A percentile compares a stretch with the other conserved stretches of the same genome.
These are phyloP conservation scores for Hippocampus kuda DNA, from an alignment of 2,797 vertebrate species.

Conservation along the genomic window DNA sequence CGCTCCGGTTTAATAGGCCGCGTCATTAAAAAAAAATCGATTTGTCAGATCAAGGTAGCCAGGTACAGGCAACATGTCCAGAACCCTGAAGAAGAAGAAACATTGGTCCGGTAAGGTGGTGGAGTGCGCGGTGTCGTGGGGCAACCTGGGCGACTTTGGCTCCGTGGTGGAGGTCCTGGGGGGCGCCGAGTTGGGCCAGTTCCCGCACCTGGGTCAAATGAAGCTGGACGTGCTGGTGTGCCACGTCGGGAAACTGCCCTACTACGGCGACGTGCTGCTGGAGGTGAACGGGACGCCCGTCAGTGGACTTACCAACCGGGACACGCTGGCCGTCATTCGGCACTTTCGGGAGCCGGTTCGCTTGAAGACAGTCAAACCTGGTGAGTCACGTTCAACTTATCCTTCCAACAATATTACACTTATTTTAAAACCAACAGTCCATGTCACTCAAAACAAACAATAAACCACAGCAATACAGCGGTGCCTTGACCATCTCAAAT, in stretches of 20 bases:
- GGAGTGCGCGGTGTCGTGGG: slow-evolving; percentile 88
- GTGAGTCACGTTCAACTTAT: slow-evolving; percentile 52
- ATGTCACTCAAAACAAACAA: neutral
- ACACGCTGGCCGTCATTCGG: slow-evolving; percentile 88
- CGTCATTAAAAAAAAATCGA: neutral
- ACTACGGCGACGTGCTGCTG: slow-evolving; percentile 84
- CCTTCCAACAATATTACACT: neutral
- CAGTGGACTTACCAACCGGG: slow-evolving; percentile 91
- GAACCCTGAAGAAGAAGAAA: slow-evolving; percentile 93
- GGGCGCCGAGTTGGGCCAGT: slow-evolving; percentile 79
- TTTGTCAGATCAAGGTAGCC: neutral
- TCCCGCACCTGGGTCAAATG: slow-evolving; percentile 74
- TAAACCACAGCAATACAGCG: neutral
- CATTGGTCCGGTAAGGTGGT: slow-evolving; percentile 93
- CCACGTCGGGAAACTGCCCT: slow-evolving; percentile 78
- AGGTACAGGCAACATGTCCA: slow-evolving; percentile 71
- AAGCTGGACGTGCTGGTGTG: slow-evolving; percentile 69
- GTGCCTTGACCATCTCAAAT: neutral
- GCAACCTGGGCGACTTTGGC: slow-evolving; percentile 75
- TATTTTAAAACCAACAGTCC: neutral
- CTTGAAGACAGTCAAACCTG: slow-evolving; percentile 89
- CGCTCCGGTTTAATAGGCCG: slow-evolving; percentile 37
- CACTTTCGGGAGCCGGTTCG: slow-evolving; percentile 92
- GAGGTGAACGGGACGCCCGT: slow-evolving; percentile 96
- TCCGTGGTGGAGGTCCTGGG: slow-evolving; percentile 76